Percentiles rank a stretch among this genome's conserved stretches.
These are phyloP conservation scores for Ptychodera flava DNA, from an alignment of 35 echinoderm and acorn worm genomes.

Conservation along the genomic window DNA sequence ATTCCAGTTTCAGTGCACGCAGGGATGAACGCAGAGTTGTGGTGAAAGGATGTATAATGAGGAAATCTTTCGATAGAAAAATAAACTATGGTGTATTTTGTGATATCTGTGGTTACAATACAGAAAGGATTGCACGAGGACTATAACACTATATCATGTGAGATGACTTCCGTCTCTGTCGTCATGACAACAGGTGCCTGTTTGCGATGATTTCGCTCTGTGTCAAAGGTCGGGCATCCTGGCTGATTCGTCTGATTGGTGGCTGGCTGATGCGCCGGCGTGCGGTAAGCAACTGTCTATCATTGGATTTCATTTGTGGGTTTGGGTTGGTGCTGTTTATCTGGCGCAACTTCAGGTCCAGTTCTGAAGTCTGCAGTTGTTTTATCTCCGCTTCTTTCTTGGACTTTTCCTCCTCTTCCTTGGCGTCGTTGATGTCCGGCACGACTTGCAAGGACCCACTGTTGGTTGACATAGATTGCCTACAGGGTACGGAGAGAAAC, in stretches of 20 bases:
- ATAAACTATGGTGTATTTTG: too few relatives aligned
- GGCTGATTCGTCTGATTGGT: conserved; percentile 11
- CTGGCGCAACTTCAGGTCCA: neutral
- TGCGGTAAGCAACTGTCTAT: neutral
- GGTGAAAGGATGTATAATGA: too few relatives aligned
- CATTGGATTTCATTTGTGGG: neutral
- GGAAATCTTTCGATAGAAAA: too few relatives aligned
- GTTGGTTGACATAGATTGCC: conserved; percentile 63
- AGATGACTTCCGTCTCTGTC: too few relatives aligned
- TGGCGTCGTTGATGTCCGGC: conserved; percentile 58
- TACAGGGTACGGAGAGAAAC: conserved; percentile 21
- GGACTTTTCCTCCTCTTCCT: conserved; percentile 30
- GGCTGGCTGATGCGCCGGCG: neutral
- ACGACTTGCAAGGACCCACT: conserved; percentile 64
- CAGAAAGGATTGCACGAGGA: too few relatives aligned
- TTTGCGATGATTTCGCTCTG: conserved; percentile 5
- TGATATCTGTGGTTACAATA: too few relatives aligned
- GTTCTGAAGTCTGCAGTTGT: conserved; percentile 1
- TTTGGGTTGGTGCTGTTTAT: neutral
- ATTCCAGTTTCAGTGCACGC: too few relatives aligned
- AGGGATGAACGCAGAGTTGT: too few relatives aligned
- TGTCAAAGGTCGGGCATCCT: conserved; percentile 26
- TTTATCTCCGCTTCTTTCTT: conserved; percentile 7
- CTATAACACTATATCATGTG: too few relatives aligned
- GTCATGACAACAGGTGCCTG: neutral